phyloP scores from a whole-genome alignment of 2,888 invertebrate species.

The Trichacis sp. region DNA sequence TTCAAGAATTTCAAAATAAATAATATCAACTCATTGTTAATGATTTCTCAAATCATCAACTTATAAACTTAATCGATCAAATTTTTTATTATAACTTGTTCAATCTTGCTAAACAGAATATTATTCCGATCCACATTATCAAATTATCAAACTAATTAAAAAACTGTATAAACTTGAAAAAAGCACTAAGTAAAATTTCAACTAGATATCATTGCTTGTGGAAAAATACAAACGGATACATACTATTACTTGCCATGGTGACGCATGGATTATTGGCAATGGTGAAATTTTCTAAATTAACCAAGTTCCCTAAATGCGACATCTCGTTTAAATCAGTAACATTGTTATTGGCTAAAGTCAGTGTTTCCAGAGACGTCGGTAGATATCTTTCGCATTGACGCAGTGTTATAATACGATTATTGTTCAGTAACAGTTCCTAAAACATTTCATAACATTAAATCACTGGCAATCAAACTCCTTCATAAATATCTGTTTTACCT shows the following conservation, averaged over 20 bases:
- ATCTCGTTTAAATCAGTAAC: slow-evolving; percentile 89
- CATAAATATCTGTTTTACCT: too few species aligned
- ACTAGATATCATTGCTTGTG: background rate
- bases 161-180: background rate
- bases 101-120: too few species aligned
- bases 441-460: slow-evolving; percentile 52
- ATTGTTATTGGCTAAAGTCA: slow-evolving; percentile 86
- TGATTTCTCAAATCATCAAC: too few species aligned
- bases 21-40: too few species aligned
- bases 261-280: slow-evolving; percentile 91
- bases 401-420: slow-evolving; percentile 86
- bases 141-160: background rate
- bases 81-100: too few species aligned
- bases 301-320: slow-evolving; percentile 82
- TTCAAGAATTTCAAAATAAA: too few species aligned
- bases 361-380: slow-evolving; percentile 79
- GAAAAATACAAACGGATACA: slow-evolving; percentile 74
- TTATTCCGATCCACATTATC: background rate
- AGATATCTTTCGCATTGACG: slow-evolving; percentile 86
- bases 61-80: too few species aligned
- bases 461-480: too few species aligned
- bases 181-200: background rate
- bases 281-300: slow-evolving; percentile 83
- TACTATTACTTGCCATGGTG: slow-evolving; percentile 79
- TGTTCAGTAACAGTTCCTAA: slow-evolving; percentile 86